A percentile compares a stretch with the other conserved stretches of the same genome.
These are phyloP conservation scores for Rattus rattus DNA, from an alignment of 2,113 vertebrate species.

Conservation along the genomic window DNA sequence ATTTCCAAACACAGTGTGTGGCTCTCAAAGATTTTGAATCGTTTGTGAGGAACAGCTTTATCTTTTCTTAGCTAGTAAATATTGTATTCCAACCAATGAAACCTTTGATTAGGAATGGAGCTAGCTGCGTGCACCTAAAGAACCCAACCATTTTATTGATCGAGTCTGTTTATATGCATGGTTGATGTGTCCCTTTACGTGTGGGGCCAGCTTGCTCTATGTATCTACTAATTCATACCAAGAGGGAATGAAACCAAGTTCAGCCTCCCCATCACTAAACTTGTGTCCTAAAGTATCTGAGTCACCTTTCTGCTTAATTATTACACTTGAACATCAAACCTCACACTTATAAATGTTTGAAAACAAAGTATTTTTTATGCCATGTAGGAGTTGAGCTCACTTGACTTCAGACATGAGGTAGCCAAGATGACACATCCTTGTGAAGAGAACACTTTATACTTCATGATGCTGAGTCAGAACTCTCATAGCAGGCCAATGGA, in stretches of 20 bases:
- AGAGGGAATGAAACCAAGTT: not conserved
- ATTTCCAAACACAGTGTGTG: not conserved
- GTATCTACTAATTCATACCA: not conserved
- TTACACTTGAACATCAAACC: constrained; percentile 11
- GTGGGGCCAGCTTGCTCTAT: not conserved
- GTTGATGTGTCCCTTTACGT: not conserved
- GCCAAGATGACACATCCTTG: not conserved
- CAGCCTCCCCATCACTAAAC: not conserved
- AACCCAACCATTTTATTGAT: not conserved
- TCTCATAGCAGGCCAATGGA: not conserved
- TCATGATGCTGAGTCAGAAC: not conserved
- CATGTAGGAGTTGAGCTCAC: not conserved
- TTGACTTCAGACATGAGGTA: not conserved
- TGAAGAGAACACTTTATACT: not conserved
- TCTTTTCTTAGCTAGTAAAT: constrained; percentile 25
- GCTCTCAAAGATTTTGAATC: not conserved
- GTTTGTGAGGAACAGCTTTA: not conserved
- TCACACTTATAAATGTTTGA: not conserved
- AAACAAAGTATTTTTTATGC: not conserved
- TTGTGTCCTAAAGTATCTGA: not conserved
- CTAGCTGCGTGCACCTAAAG: not conserved
- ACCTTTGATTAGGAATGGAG: not conserved
- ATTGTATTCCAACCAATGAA: not conserved
- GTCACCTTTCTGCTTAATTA: not conserved
- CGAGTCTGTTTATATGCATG: not conserved